Evolutionary conservation across 2,888 invertebrate species (phyloP).

Genomic region (Yponomeuta plumbellus): DNA sequence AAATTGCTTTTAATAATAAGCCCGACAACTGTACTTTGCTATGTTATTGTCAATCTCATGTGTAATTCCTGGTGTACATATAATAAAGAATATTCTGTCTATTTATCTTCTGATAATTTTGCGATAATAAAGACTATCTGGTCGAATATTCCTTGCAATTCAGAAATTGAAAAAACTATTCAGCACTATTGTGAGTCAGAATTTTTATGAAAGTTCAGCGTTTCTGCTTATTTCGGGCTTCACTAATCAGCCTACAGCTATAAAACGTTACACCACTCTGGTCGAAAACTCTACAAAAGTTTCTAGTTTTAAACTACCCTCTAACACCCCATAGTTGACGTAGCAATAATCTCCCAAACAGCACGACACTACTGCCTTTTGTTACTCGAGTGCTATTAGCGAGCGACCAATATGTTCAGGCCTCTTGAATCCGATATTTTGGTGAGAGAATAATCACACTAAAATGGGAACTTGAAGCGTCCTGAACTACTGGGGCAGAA

Average conservation of each 20-base stretch:
- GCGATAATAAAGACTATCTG: too few relatives aligned
- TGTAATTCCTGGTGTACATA: too few relatives aligned
- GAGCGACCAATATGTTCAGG: not conserved
- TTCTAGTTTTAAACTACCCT: not conserved
- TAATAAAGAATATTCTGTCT: too few relatives aligned
- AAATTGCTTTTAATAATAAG: too few relatives aligned
- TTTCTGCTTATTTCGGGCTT: not conserved
- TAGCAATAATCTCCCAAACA: constrained; percentile 7
- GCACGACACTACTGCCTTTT: constrained; percentile 3
- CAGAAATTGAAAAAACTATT: too few relatives aligned
- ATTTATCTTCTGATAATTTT: too few relatives aligned
- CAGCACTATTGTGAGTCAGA: not conserved
- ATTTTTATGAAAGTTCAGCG: not conserved
- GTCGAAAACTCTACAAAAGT: not conserved
- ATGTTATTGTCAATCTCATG: too few relatives aligned
- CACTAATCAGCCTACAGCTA: too few relatives aligned
- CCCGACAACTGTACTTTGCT: too few relatives aligned
- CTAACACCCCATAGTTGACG: not conserved
- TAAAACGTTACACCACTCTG: too few relatives aligned
- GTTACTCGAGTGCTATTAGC: constrained; percentile 11
- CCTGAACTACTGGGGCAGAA: too few relatives aligned
- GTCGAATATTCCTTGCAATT: too few relatives aligned
- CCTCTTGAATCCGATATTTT: constrained; percentile 7
- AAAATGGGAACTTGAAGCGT: not conserved
- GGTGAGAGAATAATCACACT: not conserved